Evolutionary conservation across 2,888 invertebrate species (phyloP).

Genomic region (Agrochola lota): DNA sequence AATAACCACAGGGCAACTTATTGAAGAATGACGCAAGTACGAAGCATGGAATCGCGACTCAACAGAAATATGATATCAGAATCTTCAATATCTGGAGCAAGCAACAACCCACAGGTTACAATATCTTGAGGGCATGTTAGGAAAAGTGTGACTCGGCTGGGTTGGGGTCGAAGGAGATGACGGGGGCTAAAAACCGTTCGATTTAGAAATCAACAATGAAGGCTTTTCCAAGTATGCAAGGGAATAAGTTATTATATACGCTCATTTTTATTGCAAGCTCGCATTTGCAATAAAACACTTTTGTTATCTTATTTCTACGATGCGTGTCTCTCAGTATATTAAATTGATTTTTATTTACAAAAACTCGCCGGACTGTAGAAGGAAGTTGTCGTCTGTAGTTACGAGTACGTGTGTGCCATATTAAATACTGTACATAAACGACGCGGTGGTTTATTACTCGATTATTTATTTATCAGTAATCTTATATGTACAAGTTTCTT

Average conservation of each 20-base stretch:
- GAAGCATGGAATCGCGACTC: too few species aligned
- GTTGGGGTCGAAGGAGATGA: background rate
- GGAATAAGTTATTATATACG: background rate
- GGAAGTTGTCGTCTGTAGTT: slow-evolving; percentile 25
- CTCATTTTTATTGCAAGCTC: slow-evolving; percentile 8
- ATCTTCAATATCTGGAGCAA: too few species aligned
- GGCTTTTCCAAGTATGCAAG: background rate
- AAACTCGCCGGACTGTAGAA: slow-evolving; percentile 25
- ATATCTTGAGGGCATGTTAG: too few species aligned
- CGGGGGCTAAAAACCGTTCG: background rate
- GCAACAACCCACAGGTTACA: too few species aligned
- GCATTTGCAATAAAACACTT: slow-evolving; percentile 1
- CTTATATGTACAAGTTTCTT: slow-evolving; percentile 11
- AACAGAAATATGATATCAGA: background rate
- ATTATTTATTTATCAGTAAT: slow-evolving; percentile 14
- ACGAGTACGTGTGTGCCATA: slow-evolving; percentile 28
- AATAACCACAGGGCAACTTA: background rate
- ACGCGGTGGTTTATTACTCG: slow-evolving; percentile 40
- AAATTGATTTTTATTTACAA: slow-evolving; percentile 40
- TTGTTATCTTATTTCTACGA: slow-evolving; percentile 11
- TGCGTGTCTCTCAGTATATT: slow-evolving; percentile 18
- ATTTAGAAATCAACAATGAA: background rate
- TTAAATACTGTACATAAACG: slow-evolving; percentile 27
- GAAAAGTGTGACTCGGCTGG: background rate
- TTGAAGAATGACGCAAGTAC: background rate